These are phyloP conservation scores for Porites rus DNA, from an alignment of 92 coral and sea anemone species.

Conservation along the genomic window DNA sequence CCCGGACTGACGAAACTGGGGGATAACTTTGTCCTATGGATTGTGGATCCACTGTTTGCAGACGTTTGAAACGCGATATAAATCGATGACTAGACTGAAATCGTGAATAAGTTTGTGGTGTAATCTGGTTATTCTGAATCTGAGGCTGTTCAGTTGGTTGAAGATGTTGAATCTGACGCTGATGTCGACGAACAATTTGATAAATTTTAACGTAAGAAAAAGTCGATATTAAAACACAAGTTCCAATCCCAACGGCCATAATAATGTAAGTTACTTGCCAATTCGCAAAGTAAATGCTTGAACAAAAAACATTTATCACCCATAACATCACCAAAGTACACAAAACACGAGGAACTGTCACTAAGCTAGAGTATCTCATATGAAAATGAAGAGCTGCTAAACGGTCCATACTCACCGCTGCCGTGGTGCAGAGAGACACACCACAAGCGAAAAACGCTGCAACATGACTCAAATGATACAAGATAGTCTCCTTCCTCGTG, in stretches of 20 bases:
- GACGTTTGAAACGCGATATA: too few species aligned
- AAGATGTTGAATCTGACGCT: conserved; percentile 1
- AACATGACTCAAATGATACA: background rate
- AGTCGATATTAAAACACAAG: background rate
- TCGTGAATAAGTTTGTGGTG: too few species aligned
- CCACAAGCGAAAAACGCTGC: background rate
- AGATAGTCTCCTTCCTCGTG: background rate
- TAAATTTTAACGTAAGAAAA: background rate
- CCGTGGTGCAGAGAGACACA: background rate
- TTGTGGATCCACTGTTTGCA: background rate
- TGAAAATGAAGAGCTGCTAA: background rate
- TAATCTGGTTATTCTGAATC: background rate
- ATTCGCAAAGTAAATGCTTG: background rate
- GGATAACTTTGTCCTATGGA: background rate
- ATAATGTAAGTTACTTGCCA: background rate
- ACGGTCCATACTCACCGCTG: background rate
- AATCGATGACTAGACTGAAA: too few species aligned
- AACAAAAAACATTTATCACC: background rate
- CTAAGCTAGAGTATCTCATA: background rate
- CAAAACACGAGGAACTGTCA: background rate
- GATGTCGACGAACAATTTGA: background rate
- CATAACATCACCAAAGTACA: background rate
- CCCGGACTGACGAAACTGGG: background rate
- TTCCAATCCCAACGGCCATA: background rate
- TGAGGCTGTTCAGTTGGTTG: background rate